Evolutionary conservation across 2,797 vertebrate species (phyloP), one percentile per base, ranked within the genome.

Genomic region (Coranthus polyacanthus): DNA sequence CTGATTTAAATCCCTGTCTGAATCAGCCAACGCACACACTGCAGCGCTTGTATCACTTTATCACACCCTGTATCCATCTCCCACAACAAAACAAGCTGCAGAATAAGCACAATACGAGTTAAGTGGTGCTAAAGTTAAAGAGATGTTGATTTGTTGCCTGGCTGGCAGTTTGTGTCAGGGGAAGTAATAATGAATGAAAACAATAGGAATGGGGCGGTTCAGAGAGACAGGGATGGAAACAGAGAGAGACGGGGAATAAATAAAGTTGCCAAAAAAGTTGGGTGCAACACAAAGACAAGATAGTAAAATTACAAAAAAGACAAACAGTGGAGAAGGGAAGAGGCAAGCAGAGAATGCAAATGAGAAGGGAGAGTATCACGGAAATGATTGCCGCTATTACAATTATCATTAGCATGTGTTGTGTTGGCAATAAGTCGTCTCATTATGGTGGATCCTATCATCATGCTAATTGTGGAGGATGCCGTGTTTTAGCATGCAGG

Each of bases 321-420:
- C 20, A 82, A 20, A 36, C 72, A 78, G 76, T 15, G n/a, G 72
- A 72, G 51, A 75, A 55, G 39, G 62, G 38, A 78, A 80, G 79
- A 75, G 34, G 43, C 84, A 86, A 85, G 78, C 81, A 78, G 90
- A 78, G 82, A 85, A 87, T 87, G 90, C 78, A 81, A 90, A 89
- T 87, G 84, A 89, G 85, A 69, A 64, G 71, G 79, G 70, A 75
- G 77, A 80, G 77, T 68, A 75, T 85, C 71, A 65, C 75, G 49
- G 82, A 82, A 89, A 91, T 91, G 84, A 91, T 92, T 86, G 83
- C 88, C 10, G 71, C 84, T 76, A 90, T 93, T 91, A 85, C 84
- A 91, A 92, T 94, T 92, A 93, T 92, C 91, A 93, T 93, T 91
- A 93, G 86, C 82, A 83, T 86, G 87, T 81, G 82, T 85, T 86